phyloP scores from a whole-genome alignment of 2,113 vertebrate genomes.

The Leptodactylus fuscus region DNA sequence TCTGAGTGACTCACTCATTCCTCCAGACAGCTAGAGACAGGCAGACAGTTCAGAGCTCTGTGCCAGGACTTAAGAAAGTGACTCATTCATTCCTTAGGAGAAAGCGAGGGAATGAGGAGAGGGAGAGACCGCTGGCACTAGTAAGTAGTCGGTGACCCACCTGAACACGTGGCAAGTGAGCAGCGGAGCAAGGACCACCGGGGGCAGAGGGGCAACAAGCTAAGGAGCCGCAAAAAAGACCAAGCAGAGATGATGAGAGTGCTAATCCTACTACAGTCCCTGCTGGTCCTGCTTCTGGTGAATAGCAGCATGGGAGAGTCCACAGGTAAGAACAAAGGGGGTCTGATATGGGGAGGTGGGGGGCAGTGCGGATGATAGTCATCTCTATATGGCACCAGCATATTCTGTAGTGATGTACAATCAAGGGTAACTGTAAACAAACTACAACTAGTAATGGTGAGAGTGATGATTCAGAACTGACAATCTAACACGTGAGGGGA shows the following conservation, averaged over 20 bases:
- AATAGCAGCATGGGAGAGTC: background rate
- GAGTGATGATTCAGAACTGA: background rate
- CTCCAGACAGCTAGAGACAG: conserved; percentile 45
- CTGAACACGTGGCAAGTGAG: conserved; percentile 44
- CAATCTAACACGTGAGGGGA: background rate
- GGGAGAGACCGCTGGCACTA: conserved; percentile 37
- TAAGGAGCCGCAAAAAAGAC: background rate
- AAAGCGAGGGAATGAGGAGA: conserved; percentile 34
- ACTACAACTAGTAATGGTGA: background rate
- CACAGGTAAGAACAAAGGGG: conserved; percentile 1
- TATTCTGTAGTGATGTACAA: background rate
- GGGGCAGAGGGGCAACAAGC: background rate
- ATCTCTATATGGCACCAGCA: background rate
- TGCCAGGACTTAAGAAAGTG: conserved; percentile 39
- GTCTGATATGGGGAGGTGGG: background rate
- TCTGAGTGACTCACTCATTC: conserved; percentile 50
- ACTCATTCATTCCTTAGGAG: conserved; percentile 53
- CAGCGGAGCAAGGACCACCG: background rate
- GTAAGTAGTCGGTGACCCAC: background rate
- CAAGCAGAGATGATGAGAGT: background rate
- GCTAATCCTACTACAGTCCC: background rate
- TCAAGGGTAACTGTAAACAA: background rate
- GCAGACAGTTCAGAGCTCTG: background rate
- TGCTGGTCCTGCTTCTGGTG: conserved; percentile 11
- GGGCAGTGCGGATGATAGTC: background rate